Conservation (phyloP, 2,113 vertebrate genomes). For the Nibea coibor region DNA sequence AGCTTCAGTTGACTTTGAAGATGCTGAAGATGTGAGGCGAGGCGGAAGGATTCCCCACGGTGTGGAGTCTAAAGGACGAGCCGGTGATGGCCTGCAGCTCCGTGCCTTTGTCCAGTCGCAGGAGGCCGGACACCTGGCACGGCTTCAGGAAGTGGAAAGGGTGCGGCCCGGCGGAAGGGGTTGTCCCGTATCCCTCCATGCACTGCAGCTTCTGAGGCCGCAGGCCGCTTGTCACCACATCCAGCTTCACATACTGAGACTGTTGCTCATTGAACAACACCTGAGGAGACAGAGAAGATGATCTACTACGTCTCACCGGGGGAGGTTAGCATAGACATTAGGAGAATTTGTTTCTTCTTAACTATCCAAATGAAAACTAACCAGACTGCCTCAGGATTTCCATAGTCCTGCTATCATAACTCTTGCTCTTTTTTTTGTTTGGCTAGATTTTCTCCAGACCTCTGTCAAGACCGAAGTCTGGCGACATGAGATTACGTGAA, state of each 20-base stretch:
- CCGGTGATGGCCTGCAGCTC: conserved; percentile 87
- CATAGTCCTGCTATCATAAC: not conserved
- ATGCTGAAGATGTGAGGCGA: conserved; percentile 91
- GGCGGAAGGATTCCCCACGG: conserved; percentile 76
- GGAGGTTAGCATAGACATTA: not conserved
- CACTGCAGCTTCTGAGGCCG: conserved; percentile 88
- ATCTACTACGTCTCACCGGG: not conserved
- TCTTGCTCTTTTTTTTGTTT: not conserved
- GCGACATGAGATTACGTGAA: conserved; percentile 42
- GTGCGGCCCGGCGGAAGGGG: conserved; percentile 84
- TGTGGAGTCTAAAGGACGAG: conserved; percentile 85
- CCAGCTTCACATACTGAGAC: conserved; percentile 92
- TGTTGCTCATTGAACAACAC: conserved; percentile 92
- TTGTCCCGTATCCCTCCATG: conserved; percentile 90
- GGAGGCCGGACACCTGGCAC: conserved; percentile 91
- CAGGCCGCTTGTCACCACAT: conserved; percentile 83
- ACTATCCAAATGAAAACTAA: not conserved
- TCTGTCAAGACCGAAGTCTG: conserved; percentile 56
- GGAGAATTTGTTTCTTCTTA: not conserved
- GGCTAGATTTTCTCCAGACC: conserved; percentile 59
- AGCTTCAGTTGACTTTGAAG: conserved; percentile 90
- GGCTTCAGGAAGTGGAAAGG: conserved; percentile 88
- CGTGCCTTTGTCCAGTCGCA: conserved; percentile 84
- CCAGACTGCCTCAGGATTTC: conserved; percentile 2
- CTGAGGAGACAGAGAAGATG: conserved; percentile 67